Evolutionary conservation across 2,888 invertebrate species (phyloP), one percentile per base, ranked within the genome.

Genomic region (Eristalis tenax): DNA sequence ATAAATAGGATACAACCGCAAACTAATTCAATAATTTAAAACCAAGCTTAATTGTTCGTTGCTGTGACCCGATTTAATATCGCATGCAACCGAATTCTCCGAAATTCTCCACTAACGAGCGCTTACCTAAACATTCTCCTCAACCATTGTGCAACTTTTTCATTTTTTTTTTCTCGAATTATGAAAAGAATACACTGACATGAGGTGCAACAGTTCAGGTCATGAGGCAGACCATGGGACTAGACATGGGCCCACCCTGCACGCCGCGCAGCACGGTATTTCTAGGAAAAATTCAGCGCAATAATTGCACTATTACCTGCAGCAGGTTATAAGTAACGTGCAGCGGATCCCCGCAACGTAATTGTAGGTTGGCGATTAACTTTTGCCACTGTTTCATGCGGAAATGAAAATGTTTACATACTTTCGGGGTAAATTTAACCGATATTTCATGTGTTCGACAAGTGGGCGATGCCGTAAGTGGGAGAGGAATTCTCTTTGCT

Each of bases 331-430:
- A 83, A 79, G 78, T 75, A 83, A 65, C 75, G 83, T 83, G 86
- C 83, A 63, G 50, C 18, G 57, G 40, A 66, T 79, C 83, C 75
- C 83, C 75, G 87, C 87, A 87, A 69, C 76, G 87, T 87, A 87
- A 87, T 87, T 87, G 83, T 75, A 87, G 71, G 68, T 87, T 73
- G 71, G 26, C 87, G 87, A 87, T 83, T 87, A 83, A 87, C 87
- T 87, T 87, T 87, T 83, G 87, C 87, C 87, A 87, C 87, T 76
- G 87, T 87, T 87, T 83, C 87, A 87, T 87, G 87, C 87, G 87
- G 87, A 87, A 87, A 87, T 87, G 87, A 87, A 87, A 87, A 87
- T 87, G 87, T 87, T 83, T 83, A 87, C 87, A 79, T 87, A 76
- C 76, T 87, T 79, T 87, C 87, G 83, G 79, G 73, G 83, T 87